Percentiles rank a stretch among this genome's conserved stretches.
phyloP scores from a whole-genome alignment of 2,113 vertebrate species.

The Bambusicola thoracicus region DNA sequence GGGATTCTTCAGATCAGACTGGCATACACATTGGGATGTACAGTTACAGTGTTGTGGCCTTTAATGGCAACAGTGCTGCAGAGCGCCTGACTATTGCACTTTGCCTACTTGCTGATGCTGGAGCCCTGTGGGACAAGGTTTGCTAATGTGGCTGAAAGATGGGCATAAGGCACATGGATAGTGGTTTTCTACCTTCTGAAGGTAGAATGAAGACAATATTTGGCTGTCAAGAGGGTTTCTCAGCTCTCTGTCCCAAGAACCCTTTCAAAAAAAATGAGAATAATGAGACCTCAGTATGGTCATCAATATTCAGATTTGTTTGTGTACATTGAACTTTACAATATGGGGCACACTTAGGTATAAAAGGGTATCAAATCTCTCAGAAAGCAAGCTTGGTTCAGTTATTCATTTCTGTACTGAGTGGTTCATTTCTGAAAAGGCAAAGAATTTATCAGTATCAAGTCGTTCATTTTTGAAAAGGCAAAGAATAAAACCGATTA shows the following conservation, averaged over 20 bases:
- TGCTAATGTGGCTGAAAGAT: not conserved
- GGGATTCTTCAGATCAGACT: slow-evolving; percentile 6
- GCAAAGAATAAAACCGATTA: not conserved
- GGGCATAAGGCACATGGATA: not conserved
- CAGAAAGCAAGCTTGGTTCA: not conserved
- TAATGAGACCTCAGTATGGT: not conserved
- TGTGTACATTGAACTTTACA: not conserved
- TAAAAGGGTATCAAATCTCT: not conserved
- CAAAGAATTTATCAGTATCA: not conserved
- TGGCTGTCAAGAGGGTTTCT: not conserved
- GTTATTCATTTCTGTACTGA: not conserved
- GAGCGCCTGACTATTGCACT: not conserved
- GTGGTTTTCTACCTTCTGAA: not conserved
- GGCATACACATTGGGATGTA: not conserved
- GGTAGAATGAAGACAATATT: not conserved
- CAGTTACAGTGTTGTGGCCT: not conserved
- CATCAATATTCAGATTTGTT: not conserved
- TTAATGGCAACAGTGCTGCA: not conserved
- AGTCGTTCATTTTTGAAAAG: not conserved
- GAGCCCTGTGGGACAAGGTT: not conserved
- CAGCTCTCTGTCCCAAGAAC: not conserved
- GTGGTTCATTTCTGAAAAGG: not conserved
- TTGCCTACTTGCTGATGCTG: not conserved
- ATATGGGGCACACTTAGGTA: not conserved
- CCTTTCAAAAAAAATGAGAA: not conserved